phyloP scores from a whole-genome alignment of 2,797 vertebrate species.

The Spizella passerina region DNA sequence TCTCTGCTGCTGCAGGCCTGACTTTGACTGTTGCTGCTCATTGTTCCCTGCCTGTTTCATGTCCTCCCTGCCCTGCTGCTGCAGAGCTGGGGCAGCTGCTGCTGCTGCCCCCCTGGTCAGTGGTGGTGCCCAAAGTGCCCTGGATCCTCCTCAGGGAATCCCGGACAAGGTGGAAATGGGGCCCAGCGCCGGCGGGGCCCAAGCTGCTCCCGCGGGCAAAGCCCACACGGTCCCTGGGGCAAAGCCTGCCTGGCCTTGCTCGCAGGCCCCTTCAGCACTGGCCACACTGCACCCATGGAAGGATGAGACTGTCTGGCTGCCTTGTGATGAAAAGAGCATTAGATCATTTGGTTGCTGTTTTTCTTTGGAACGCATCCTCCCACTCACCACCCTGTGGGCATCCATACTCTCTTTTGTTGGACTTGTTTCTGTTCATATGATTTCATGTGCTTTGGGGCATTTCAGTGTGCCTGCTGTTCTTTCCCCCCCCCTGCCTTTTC shows the following conservation, averaged over 20 bases:
- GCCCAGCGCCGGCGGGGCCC: neutral
- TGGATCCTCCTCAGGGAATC: neutral
- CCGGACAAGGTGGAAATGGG: neutral
- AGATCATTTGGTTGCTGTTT: constrained; percentile 45
- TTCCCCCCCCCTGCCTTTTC: neutral
- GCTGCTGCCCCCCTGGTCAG: neutral
- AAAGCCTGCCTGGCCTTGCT: neutral
- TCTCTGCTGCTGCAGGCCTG: constrained; percentile 55
- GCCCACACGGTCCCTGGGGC: neutral
- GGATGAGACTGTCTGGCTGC: neutral
- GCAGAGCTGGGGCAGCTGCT: neutral
- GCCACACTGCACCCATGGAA: neutral
- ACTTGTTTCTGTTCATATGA: constrained; percentile 34
- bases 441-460: constrained; percentile 42
- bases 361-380: constrained; percentile 16
- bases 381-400: constrained; percentile 36
- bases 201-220: neutral
- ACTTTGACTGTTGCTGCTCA: constrained; percentile 52
- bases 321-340: constrained; percentile 40
- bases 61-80: neutral
- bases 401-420: constrained; percentile 31
- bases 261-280: neutral
- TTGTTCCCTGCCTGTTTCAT: constrained; percentile 26
- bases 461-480: neutral
- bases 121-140: neutral